Evolutionary conservation across 2,888 invertebrate genomes (phyloP), one percentile per base, ranked within the genome.

Genomic region (Apotomis betuletana): DNA sequence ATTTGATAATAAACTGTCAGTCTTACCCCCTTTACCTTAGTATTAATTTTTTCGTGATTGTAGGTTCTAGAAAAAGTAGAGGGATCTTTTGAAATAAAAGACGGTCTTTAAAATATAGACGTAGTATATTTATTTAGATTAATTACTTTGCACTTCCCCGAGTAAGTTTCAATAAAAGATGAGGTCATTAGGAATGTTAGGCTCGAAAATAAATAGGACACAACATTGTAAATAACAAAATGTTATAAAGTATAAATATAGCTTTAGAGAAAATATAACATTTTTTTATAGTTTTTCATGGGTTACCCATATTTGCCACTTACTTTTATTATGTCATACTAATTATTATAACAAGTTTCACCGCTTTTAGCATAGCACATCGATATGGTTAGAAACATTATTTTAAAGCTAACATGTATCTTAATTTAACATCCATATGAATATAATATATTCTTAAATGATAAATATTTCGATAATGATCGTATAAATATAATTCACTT

Each of bases 351-450:
- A 63, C 58, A 58, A 55, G 27, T 67, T 67, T 55, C 55, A 57
- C 41, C 70, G 73, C 75, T 77, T 78, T 69, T 60, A 81, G 79
- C 81, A 74, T 73, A 77, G 76, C 74, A 81, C 75, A 74, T 61
- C 79, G 79, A 79, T 79, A 81, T 79, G 79, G 74, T 81, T 63
- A 54, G 73, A 74, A 72, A 80, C 67, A 77, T 76, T 76, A 82
- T 67, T 80, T 77, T 77, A 76, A 80, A 75, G 65, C 74, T 82
- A 77, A 75, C 75, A 70, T 52, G 74, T 65, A 38, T 57, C 10
- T 60, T 64, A 63, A 12, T 67, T 15, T 60, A 68, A 68, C 60
- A 68, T 68, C 27, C 52, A 59, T 15, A n/a, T 62, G 68, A 58
- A 67, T 67, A 58, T 38, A 46, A 67, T 59, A 58, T 51, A 67